These are phyloP conservation scores for Carapus acus DNA, from an alignment of 2,797 vertebrate species.

Conservation along the genomic window DNA sequence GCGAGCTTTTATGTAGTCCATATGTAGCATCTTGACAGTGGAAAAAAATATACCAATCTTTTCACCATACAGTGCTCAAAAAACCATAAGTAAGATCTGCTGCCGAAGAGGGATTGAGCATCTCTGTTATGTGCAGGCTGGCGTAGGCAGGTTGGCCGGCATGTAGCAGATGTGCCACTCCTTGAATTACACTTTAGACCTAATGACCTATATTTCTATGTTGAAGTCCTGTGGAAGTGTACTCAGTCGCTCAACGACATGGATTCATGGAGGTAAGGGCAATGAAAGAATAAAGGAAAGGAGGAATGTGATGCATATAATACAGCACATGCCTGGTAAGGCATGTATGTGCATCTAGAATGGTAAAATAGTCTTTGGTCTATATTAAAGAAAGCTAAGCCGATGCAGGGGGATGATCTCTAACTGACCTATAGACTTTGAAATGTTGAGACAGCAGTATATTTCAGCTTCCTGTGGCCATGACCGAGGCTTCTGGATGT, in stretches of 20 bases:
- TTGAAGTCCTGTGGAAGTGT: conserved; percentile 37
- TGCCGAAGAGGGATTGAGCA: conserved; percentile 56
- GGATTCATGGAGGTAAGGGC: not conserved
- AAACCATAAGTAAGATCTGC: conserved; percentile 43
- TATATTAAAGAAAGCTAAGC: too few relatives aligned
- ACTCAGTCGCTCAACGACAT: conserved; percentile 50
- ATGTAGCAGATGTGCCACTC: conserved; percentile 66
- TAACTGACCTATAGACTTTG: too few relatives aligned
- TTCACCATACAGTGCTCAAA: conserved; percentile 26
- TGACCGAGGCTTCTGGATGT: conserved; percentile 51
- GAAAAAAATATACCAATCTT: conserved; percentile 31
- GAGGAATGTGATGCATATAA: too few relatives aligned
- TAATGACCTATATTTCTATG: conserved; percentile 71
- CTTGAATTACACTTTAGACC: conserved; percentile 70
- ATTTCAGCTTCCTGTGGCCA: conserved; percentile 35
- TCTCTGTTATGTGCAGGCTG: conserved; percentile 49
- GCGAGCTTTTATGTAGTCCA: conserved; percentile 10
- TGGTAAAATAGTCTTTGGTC: too few relatives aligned
- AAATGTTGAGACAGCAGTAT: conserved; percentile 4
- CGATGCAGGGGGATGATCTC: too few relatives aligned
- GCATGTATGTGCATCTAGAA: too few relatives aligned
- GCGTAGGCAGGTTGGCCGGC: conserved; percentile 49
- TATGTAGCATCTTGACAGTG: conserved; percentile 5
- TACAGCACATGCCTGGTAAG: too few relatives aligned
- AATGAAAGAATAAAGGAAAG: too few relatives aligned